Base-by-base conservation (phyloP, 2,888 invertebrate genomes). In the Meliscaeva auricollis region DNA sequence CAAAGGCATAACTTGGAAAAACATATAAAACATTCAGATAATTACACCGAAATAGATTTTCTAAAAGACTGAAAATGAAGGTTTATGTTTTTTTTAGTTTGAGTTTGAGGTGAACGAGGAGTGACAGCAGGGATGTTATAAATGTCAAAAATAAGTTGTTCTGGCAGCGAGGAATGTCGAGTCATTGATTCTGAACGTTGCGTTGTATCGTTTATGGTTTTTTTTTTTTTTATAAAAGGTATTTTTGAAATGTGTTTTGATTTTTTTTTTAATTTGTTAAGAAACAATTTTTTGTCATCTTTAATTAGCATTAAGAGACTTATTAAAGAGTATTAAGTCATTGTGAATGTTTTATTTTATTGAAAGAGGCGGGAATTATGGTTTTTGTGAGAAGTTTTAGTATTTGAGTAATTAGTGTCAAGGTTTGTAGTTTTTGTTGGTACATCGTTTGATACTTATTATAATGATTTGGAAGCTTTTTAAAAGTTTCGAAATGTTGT, bases 21-120 rank as follows among this genome's bases (percentile, higher is more conserved):
- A 76, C 72, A 80, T 80, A 68, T 76, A 68, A 80, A 76, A 79
- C 84, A 80, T 75, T 84, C 70, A 75, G 56, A 79, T 75, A 79
- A 84, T 84, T 75, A 84, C 48, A 52, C 72, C 44, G 35, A 85
- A 85, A 85, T 85, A 85, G 84, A 80, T 73, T 76, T 60, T 30
- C 38, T 74, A 38, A 64, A 38, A 64, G 44, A 50, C 50, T 50
- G 44, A 38, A 50, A 72, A 32, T 32, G 46, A 26, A 52, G 44
- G 38, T 32, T 46, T 52, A 32, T 7, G 6, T 35, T 38, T 58
- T 46, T 35, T 20, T 35, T 9, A 32, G 11, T 15, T 17, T 15
- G 56, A 30, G 17, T 30, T 5, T 22, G 11, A 44, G 5, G 52
- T 11, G 17, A 22, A 20, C 9, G 48, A 26, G 9, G 56, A 52